Percentiles rank a stretch among this genome's conserved stretches.
These are phyloP conservation scores for Cochlearius cochlearius DNA, from an alignment of 2,113 vertebrate genomes.

Conservation along the genomic window DNA sequence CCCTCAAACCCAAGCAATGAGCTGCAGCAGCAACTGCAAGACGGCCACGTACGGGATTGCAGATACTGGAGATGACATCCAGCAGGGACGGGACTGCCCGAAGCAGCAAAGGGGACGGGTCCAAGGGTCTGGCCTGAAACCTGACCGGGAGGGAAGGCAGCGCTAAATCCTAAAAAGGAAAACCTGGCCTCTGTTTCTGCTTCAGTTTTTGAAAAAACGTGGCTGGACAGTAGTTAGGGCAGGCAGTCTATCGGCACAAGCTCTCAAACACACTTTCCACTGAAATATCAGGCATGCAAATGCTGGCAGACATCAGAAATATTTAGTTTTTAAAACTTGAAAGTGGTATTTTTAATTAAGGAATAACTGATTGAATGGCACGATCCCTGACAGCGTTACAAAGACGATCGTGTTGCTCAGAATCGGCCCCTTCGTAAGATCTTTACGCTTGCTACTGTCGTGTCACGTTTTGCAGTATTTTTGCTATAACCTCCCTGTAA, in stretches of 20 bases:
- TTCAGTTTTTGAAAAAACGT: background rate
- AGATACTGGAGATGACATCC: background rate
- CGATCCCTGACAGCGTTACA: background rate
- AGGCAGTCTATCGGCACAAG: background rate
- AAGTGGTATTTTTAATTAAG: background rate
- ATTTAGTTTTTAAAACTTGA: background rate
- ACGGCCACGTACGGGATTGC: accelerated
- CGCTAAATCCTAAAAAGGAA: background rate
- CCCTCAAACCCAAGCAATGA: background rate
- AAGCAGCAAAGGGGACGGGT: background rate
- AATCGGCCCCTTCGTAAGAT: background rate
- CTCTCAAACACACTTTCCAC: background rate
- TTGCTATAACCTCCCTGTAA: background rate
- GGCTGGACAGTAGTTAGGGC: background rate
- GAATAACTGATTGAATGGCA: background rate
- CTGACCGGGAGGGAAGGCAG: background rate
- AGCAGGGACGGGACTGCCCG: background rate
- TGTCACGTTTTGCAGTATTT: background rate
- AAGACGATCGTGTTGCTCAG: background rate
- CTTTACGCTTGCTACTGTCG: background rate
- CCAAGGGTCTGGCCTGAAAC: background rate
- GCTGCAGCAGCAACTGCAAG: background rate
- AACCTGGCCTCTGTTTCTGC: background rate
- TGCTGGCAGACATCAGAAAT: background rate
- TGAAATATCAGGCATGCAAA: background rate